A percentile compares a stretch with the other conserved stretches of the same genome.
These are phyloP conservation scores for Drosophila parvula DNA, from an alignment of 1,140 invertebrate species.

Conservation along the genomic window DNA sequence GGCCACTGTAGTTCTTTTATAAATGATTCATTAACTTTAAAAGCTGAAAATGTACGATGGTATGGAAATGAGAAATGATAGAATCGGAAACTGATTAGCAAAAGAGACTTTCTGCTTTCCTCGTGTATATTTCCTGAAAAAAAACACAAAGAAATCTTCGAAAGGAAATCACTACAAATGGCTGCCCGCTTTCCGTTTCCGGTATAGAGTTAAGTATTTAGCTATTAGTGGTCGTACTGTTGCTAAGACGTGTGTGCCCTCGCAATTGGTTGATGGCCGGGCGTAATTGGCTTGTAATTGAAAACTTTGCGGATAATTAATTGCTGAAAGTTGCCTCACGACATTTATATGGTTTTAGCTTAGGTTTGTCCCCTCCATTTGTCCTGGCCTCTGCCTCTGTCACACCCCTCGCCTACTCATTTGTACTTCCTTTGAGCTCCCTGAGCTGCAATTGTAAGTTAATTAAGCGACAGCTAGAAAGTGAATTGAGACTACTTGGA, in stretches of 20 bases:
- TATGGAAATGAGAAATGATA: too few relatives aligned
- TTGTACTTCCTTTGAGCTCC: conserved; percentile 14
- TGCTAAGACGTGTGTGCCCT: conserved; percentile 9
- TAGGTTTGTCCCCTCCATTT: conserved; percentile 60
- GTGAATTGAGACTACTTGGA: conserved; percentile 38
- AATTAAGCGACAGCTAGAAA: conserved; percentile 65
- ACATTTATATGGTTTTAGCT: conserved; percentile 74
- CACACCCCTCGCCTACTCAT: background rate
- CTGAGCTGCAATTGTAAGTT: conserved; percentile 61
- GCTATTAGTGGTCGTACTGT: conserved; percentile 4
- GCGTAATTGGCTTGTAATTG: conserved; percentile 76
- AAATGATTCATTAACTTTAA: too few relatives aligned
- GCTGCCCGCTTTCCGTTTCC: background rate
- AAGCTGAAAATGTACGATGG: too few relatives aligned
- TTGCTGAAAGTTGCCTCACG: conserved; percentile 71
- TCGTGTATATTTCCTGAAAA: too few relatives aligned
- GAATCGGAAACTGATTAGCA: too few relatives aligned
- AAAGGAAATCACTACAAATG: too few relatives aligned
- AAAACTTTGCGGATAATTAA: conserved; percentile 80
- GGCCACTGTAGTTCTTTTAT: too few relatives aligned
- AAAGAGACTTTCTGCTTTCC: too few relatives aligned
- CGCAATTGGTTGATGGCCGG: conserved; percentile 42
- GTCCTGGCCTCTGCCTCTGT: conserved; percentile 19
- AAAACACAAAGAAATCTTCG: too few relatives aligned
- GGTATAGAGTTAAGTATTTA: background rate